Evolutionary conservation across 2,797 vertebrate species (phyloP).

Genomic region (Taenioides sp.): DNA sequence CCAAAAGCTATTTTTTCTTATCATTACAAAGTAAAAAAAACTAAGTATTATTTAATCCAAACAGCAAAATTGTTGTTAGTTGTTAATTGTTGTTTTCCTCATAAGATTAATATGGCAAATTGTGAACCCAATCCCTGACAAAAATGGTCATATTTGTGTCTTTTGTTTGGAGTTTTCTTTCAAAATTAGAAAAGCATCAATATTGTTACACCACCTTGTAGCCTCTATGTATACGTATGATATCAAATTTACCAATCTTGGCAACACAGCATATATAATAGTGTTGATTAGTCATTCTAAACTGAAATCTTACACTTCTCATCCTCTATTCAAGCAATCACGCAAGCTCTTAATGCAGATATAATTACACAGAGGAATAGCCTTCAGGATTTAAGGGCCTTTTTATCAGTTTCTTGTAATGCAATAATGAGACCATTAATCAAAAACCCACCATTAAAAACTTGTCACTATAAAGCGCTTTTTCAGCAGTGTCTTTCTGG

Average conservation of each 20-base stretch:
- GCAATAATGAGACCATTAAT: conserved; percentile 49
- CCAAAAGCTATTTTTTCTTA: too few species aligned
- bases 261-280: neutral
- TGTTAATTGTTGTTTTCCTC: too few species aligned
- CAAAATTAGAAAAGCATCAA: too few species aligned
- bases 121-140: too few species aligned
- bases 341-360: conserved; percentile 14
- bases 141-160: too few species aligned
- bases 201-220: too few species aligned
- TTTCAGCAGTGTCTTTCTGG: conserved; percentile 12
- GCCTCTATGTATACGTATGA: too few species aligned
- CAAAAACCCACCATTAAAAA: conserved; percentile 36
- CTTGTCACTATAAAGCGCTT: conserved; percentile 34
- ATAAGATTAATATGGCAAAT: too few species aligned
- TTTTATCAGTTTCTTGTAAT: conserved; percentile 35
- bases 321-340: neutral
- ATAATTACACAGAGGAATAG: conserved; percentile 22
- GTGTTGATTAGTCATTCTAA: neutral
- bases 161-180: too few species aligned
- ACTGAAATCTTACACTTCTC: neutral
- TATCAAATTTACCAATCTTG: neutral
- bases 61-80: too few species aligned
- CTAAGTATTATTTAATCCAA: too few species aligned
- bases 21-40: too few species aligned
- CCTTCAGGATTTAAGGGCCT: conserved; percentile 24